Evolutionary conservation across 2,797 vertebrate species (phyloP).

Genomic region (Microctenopoma lineatum): DNA sequence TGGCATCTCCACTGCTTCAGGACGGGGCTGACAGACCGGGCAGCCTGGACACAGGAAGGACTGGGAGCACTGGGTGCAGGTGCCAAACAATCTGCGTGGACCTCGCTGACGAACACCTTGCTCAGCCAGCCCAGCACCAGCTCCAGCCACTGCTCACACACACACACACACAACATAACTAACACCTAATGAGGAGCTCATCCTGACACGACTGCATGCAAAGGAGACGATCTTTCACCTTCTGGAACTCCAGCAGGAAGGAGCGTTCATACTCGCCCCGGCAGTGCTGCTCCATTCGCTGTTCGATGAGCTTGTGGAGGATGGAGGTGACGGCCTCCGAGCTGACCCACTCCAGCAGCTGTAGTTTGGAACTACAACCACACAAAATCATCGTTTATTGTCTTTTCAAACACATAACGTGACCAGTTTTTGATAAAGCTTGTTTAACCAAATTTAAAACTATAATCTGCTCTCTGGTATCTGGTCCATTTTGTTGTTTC

Average conservation of each 20-base stretch:
- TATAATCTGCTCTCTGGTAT: too few relatives aligned
- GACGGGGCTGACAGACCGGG: slow-evolving; percentile 66
- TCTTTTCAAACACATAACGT: background rate
- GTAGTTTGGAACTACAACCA: slow-evolving; percentile 85
- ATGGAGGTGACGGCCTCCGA: slow-evolving; percentile 93
- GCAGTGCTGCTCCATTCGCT: slow-evolving; percentile 94
- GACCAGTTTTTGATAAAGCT: too few relatives aligned
- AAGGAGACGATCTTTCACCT: slow-evolving; percentile 79
- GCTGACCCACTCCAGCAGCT: slow-evolving; percentile 93
- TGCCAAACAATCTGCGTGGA: slow-evolving; percentile 26
- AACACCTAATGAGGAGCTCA: background rate
- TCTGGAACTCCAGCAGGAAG: slow-evolving; percentile 92
- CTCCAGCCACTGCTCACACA: slow-evolving; percentile 90
- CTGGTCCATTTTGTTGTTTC: background rate
- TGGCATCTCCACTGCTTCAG: slow-evolving; percentile 95
- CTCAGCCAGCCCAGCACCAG: slow-evolving; percentile 95
- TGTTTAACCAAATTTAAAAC: too few relatives aligned
- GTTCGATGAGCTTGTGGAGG: slow-evolving; percentile 92
- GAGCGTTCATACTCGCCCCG: slow-evolving; percentile 94
- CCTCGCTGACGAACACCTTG: slow-evolving; percentile 89
- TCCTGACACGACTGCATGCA: background rate
- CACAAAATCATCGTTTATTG: background rate
- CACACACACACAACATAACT: background rate
- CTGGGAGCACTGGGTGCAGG: slow-evolving; percentile 18
- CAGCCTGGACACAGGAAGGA: slow-evolving; percentile 30